phyloP scores from a whole-genome alignment of 2,888 invertebrate species.

The Belgica antarctica region DNA sequence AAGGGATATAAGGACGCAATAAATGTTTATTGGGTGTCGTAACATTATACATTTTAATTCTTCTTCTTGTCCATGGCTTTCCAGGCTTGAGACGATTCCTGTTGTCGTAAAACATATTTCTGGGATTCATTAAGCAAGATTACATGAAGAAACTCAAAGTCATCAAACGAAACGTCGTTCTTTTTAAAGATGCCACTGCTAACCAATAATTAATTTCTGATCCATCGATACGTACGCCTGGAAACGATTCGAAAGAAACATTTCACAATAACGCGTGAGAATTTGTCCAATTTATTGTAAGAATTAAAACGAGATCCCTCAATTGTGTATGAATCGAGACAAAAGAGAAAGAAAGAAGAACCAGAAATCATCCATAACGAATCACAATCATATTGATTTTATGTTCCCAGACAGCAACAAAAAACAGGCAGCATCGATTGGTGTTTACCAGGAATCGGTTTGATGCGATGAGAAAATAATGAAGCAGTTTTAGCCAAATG shows the following conservation, averaged over 20 bases:
- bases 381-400: slow-evolving; percentile 31
- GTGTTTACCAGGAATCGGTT: slow-evolving; percentile 4
- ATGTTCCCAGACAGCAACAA: background rate
- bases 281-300: slow-evolving; percentile 40
- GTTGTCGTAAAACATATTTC: too few species aligned
- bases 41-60: slow-evolving; percentile 39
- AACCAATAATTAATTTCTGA: slow-evolving; percentile 7
- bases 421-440: background rate
- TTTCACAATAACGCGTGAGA: slow-evolving; percentile 38
- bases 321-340: background rate
- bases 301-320: background rate
- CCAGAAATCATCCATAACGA: slow-evolving; percentile 33
- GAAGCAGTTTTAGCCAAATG: too few species aligned
- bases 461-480: background rate
- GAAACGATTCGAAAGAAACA: background rate
- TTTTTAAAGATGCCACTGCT: background rate
- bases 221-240: background rate
- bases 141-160: too few species aligned
- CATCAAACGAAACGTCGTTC: background rate
- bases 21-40: slow-evolving; percentile 42
- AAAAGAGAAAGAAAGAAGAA: background rate
- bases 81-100: too few species aligned
- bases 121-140: too few species aligned
- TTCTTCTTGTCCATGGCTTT: too few species aligned
- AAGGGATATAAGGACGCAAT: slow-evolving; percentile 31